Conservation (phyloP, 2,113 vertebrate species). For the Boulengeromyrus knoepffleri region DNA sequence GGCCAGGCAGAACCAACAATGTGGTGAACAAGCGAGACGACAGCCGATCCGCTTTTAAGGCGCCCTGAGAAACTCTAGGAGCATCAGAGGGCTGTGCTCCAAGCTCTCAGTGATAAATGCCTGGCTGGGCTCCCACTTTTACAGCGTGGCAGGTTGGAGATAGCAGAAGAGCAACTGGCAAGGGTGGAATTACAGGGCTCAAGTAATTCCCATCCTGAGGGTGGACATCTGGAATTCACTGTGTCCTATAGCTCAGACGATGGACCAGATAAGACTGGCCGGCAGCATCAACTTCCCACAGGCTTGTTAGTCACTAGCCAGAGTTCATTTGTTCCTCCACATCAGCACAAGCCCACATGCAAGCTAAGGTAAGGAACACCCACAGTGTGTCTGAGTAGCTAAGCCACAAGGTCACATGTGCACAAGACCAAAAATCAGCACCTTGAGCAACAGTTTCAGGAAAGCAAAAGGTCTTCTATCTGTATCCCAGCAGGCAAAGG, state of each 20-base stretch:
- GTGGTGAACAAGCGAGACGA: background rate
- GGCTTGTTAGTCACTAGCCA: background rate
- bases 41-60: background rate
- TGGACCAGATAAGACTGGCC: background rate
- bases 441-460: background rate
- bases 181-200: background rate
- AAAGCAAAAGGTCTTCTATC: background rate
- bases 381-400: background rate
- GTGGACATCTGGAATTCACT: background rate
- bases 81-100: background rate
- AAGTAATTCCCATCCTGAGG: background rate
- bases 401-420: background rate
- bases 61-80: background rate
- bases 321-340: background rate
- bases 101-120: background rate
- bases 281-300: background rate
- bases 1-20: background rate
- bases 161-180: background rate
- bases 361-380: background rate
- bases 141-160: background rate
- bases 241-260: background rate
- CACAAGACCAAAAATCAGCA: background rate
- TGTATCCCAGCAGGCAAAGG: background rate
- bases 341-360: background rate
- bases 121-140: background rate